phyloP scores from a whole-genome alignment of 2,888 invertebrate genomes.

The Punctoribates punctum region DNA sequence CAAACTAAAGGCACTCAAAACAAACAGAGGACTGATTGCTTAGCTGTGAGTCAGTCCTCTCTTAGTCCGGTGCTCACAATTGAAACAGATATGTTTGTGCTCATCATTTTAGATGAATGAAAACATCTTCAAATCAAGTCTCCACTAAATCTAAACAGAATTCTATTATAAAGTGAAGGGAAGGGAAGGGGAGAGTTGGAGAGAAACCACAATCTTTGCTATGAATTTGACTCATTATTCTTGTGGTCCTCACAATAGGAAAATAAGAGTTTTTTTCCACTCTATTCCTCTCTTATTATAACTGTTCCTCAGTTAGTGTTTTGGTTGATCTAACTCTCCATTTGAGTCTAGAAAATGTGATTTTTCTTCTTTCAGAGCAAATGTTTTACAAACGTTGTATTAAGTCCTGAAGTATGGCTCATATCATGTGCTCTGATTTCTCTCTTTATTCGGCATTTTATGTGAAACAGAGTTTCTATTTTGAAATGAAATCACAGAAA shows the following conservation, averaged over 20 bases:
- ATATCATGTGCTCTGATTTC: neutral
- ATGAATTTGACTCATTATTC: slow-evolving; percentile 25
- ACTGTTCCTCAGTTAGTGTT: slow-evolving; percentile 23
- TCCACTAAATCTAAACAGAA: neutral
- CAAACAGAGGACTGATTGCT: neutral
- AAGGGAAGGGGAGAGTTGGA: neutral
- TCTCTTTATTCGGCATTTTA: neutral
- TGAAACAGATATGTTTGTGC: slow-evolving; percentile 21
- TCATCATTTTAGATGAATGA: slow-evolving; percentile 23
- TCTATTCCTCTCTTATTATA: neutral
- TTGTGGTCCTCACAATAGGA: neutral
- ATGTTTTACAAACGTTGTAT: slow-evolving; percentile 16
- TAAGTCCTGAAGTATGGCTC: neutral
- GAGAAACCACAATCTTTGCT: slow-evolving; percentile 6
- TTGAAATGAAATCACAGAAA: neutral
- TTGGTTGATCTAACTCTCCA: slow-evolving; percentile 22
- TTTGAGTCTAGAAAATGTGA: slow-evolving; percentile 12
- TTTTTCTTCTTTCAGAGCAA: neutral
- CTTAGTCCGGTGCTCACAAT: neutral
- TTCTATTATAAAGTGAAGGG: slow-evolving; percentile 11
- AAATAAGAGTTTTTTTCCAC: neutral
- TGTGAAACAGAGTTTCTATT: slow-evolving; percentile 3
- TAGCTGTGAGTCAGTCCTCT: neutral
- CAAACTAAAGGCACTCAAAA: neutral
- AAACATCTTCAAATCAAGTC: slow-evolving; percentile 16